These are phyloP conservation scores for Troides helena DNA, from an alignment of 2,888 invertebrate genomes.

Conservation along the genomic window DNA sequence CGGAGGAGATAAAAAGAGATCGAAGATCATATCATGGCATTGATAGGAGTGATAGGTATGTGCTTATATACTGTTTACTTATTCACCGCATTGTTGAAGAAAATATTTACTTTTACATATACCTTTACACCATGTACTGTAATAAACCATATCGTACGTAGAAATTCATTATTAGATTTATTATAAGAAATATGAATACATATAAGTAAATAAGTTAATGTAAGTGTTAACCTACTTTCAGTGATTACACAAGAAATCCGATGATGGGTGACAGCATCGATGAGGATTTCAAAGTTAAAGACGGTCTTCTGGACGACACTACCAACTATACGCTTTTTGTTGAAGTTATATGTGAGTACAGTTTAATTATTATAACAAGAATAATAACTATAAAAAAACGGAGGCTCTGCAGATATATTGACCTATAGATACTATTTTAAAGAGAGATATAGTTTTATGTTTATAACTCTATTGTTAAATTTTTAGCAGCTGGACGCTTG, in stretches of 20 bases:
- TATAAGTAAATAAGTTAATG: too few relatives aligned
- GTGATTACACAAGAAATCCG: conserved; percentile 28
- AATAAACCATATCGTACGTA: too few relatives aligned
- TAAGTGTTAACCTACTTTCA: neutral
- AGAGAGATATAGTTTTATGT: too few relatives aligned
- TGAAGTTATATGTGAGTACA: conserved; percentile 87
- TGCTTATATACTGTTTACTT: neutral
- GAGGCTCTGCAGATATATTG: too few relatives aligned
- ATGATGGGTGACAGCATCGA: conserved; percentile 33
- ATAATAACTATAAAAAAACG: too few relatives aligned
- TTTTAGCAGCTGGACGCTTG: conserved; percentile 41
- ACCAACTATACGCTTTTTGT: conserved; percentile 93
- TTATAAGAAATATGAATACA: too few relatives aligned
- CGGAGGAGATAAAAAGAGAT: conserved; percentile 37
- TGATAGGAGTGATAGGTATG: conserved; percentile 37
- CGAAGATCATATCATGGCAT: conserved; percentile 40
- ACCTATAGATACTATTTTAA: too few relatives aligned
- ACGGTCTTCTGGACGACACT: conserved; percentile 82
- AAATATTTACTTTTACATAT: too few relatives aligned
- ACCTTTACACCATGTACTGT: too few relatives aligned
- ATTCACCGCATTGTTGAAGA: too few relatives aligned
- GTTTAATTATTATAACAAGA: too few relatives aligned
- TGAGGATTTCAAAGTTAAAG: conserved; percentile 41
- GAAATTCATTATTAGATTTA: too few relatives aligned
- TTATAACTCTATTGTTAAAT: neutral